Evolutionary conservation across 2,888 invertebrate genomes (phyloP), one percentile per base, ranked within the genome.

Genomic region (Microctonus aethiopoides): DNA sequence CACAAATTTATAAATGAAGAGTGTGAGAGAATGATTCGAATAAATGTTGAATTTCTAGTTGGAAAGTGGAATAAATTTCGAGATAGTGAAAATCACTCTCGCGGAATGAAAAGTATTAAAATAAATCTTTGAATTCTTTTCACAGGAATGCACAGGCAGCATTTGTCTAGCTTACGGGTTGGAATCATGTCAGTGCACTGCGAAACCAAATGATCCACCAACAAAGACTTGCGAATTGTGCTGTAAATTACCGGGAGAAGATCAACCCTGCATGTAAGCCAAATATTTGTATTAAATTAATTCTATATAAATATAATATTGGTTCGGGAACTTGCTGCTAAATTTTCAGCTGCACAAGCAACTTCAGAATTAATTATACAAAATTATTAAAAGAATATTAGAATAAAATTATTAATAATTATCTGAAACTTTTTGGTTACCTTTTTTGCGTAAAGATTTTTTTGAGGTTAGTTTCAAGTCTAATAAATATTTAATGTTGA

Each of bases 81-180:
- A 24, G 26, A 56, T 24, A 56, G 56, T 26, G 7, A 56, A n/a
- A 56, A n/a, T 56, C 51, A 62, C 66, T 63, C 34, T 51, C 20
- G 66, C 56, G 72, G 74, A 71, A 74, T 74, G 70, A 72, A 74
- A 74, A 74, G 51, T 68, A 66, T 71, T 61, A 63, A 57, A 73
- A 71, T 71, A 73, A 73, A 74, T 73, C 73, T 73, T 71, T 70
- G 69, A 54, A 65, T 74, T 59, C 67, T 71, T 70, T 72, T 72
- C 70, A 26, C 83, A 94, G 94, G 94, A 96, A 87, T 98, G 98
- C 85, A 96, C 96, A 0, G 97, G 97, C 1, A 97, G 97, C 10
- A 97, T 98, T 82, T 98, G 98, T 88, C 89, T 97, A 79, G 95
- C 95, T 4, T 97, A 97, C 84, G 95, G 96, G 4, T 90, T 98